Percentiles rank a stretch among this genome's conserved stretches.
Evolutionary conservation across 2,797 vertebrate species (phyloP).

Genomic region (Enteromius radiatus): DNA sequence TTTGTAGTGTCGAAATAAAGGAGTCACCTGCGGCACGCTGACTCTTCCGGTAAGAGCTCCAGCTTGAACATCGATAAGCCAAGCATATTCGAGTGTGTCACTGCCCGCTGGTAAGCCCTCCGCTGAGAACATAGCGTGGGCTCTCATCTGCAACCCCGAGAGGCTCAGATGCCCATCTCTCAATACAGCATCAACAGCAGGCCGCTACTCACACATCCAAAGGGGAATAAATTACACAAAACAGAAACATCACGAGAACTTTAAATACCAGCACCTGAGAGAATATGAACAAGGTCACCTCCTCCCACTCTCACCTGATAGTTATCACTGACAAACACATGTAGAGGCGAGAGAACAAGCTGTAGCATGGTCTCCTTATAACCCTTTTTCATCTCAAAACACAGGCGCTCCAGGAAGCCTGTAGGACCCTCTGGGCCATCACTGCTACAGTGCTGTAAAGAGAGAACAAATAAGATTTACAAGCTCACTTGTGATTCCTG

Average conservation of each 20-base stretch:
- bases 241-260: background rate
- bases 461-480: constrained; percentile 40
- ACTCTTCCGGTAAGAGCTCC: constrained; percentile 92
- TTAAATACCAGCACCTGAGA: constrained; percentile 4
- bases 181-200: constrained; percentile 88
- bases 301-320: constrained; percentile 84
- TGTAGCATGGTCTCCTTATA: constrained; percentile 96
- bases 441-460: constrained; percentile 87
- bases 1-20: constrained; percentile 7
- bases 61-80: constrained; percentile 96
- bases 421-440: constrained; percentile 94
- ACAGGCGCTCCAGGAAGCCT: constrained; percentile 92
- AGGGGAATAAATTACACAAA: constrained; percentile 21
- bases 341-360: constrained; percentile 91
- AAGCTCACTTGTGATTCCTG: background rate
- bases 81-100: constrained; percentile 94
- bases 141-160: constrained; percentile 93
- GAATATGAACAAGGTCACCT: constrained; percentile 9
- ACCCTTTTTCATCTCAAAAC: constrained; percentile 99
- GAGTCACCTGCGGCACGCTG: constrained; percentile 90
- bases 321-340: constrained; percentile 93
- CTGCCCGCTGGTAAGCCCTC: constrained; percentile 90
- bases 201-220: constrained; percentile 76
- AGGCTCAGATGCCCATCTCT: constrained; percentile 93
- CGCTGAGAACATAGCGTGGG: constrained; percentile 97